These are phyloP conservation scores for Hirtodrosophila cameraria DNA, from an alignment of 2,888 invertebrate genomes.

Conservation along the genomic window DNA sequence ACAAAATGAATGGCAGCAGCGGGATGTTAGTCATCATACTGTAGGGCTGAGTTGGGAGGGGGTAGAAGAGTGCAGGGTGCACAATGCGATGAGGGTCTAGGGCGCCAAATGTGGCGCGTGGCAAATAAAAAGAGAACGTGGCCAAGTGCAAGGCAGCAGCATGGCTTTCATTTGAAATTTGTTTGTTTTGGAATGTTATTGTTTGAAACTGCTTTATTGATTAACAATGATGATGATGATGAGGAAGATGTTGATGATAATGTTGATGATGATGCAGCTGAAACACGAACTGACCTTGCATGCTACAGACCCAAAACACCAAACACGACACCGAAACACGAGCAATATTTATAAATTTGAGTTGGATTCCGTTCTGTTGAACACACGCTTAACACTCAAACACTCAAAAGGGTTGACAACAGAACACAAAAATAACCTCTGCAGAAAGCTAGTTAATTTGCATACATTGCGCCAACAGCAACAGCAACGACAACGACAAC, in stretches of 20 bases:
- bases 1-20: slow-evolving; percentile 27
- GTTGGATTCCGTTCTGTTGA: slow-evolving; percentile 26
- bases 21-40: slow-evolving; percentile 41
- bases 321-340: slow-evolving; percentile 42
- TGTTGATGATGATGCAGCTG: slow-evolving; percentile 47
- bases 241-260: too few species aligned
- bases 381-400: too few species aligned
- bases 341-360: slow-evolving; percentile 52
- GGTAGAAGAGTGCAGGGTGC: neutral
- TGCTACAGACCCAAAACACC: slow-evolving; percentile 25
- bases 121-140: slow-evolving; percentile 18
- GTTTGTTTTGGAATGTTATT: slow-evolving; percentile 6
- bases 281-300: slow-evolving; percentile 57
- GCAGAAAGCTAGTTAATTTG: slow-evolving; percentile 61
- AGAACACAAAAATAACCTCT: slow-evolving; percentile 25
- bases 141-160: slow-evolving; percentile 51
- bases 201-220: slow-evolving; percentile 45
- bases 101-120: slow-evolving; percentile 8
- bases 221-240: slow-evolving; percentile 50
- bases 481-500: too few species aligned
- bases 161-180: slow-evolving; percentile 19
- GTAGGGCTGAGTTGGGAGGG: too few species aligned
- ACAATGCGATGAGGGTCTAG: slow-evolving; percentile 8
- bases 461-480: slow-evolving; percentile 59
- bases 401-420: slow-evolving; percentile 51